A percentile compares a stretch with the other conserved stretches of the same genome.
These are phyloP conservation scores for Noctua fimbriata DNA, from an alignment of 2,888 invertebrate species.

Conservation along the genomic window DNA sequence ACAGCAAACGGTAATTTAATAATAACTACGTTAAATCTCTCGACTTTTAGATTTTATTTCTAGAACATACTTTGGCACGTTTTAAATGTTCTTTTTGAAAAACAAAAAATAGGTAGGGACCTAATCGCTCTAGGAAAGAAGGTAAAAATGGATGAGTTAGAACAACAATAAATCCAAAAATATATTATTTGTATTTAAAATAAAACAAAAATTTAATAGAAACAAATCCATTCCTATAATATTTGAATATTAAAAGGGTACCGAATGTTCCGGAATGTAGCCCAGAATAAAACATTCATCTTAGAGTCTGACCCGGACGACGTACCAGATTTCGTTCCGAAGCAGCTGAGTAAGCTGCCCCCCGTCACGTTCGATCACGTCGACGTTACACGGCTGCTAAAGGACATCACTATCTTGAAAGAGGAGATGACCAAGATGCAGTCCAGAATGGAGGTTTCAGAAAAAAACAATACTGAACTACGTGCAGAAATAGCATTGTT, in stretches of 20 bases:
- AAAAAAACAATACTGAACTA: too few relatives aligned
- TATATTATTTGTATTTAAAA: background rate
- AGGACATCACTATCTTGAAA: too few relatives aligned
- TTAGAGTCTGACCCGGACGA: too few relatives aligned
- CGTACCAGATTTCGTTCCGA: too few relatives aligned
- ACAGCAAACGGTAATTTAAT: background rate
- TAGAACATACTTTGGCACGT: background rate
- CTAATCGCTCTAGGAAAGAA: background rate
- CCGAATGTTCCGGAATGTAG: constrained; percentile 70
- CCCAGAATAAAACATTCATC: constrained; percentile 78
- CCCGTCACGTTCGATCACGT: too few relatives aligned
- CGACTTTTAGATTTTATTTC: background rate
- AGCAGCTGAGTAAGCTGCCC: too few relatives aligned
- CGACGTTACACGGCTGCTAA: too few relatives aligned
- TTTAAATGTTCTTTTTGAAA: background rate
- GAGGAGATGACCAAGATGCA: too few relatives aligned
- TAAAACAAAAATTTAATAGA: background rate
- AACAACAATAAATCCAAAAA: background rate
- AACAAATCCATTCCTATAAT: background rate
- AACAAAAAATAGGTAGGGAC: background rate
- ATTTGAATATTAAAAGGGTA: constrained; percentile 33
- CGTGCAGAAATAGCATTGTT: too few relatives aligned
- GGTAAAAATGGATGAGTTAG: background rate
- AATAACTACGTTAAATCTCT: background rate
- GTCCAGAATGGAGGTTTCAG: too few relatives aligned